A percentile compares a stretch with the other conserved stretches of the same genome.
Evolutionary conservation across 2,888 invertebrate genomes (phyloP).

Genomic region (Anthrax anthrax): DNA sequence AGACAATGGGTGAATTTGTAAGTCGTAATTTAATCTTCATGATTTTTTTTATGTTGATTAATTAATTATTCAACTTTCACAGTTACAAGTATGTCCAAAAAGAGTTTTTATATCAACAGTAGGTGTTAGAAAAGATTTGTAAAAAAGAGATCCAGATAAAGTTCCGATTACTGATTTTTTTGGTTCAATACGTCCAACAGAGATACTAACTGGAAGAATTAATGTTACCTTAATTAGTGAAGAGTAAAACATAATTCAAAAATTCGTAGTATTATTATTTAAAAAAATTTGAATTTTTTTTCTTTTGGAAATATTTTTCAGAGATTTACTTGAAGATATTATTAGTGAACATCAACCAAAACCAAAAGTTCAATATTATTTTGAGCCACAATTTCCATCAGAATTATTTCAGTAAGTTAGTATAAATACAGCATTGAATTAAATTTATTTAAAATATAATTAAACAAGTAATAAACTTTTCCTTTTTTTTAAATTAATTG

Average conservation of each 20-base stretch:
- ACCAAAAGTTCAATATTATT: constrained; percentile 17
- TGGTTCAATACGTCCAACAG: constrained; percentile 81
- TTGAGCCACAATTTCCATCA: constrained; percentile 24
- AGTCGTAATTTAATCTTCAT: constrained; percentile 37
- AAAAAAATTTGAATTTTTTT: too few species aligned
- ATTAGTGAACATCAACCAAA: constrained; percentile 11
- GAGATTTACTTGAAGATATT: constrained; percentile 19
- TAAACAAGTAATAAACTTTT: too few species aligned
- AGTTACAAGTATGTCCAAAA: constrained; percentile 91
- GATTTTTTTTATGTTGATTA: too few species aligned
- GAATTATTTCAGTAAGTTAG: constrained; percentile 14
- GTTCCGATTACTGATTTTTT: constrained; percentile 98
- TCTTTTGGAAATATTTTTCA: too few species aligned
- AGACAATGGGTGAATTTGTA: constrained; percentile 89
- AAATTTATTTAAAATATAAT: too few species aligned
- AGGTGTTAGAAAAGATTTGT: constrained; percentile 80
- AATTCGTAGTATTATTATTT: too few species aligned
- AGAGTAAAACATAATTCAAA: constrained; percentile 28
- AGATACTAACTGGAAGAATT: constrained; percentile 42
- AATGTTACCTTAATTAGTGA: constrained; percentile 34
- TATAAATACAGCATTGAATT: too few species aligned
- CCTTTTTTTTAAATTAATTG: too few species aligned
- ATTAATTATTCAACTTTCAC: too few species aligned
- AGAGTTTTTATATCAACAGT: constrained; percentile 91
- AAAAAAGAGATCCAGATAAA: constrained; percentile 64